Evolutionary conservation across 2,888 invertebrate species (phyloP).

Genomic region (Ditula angustiorana): DNA sequence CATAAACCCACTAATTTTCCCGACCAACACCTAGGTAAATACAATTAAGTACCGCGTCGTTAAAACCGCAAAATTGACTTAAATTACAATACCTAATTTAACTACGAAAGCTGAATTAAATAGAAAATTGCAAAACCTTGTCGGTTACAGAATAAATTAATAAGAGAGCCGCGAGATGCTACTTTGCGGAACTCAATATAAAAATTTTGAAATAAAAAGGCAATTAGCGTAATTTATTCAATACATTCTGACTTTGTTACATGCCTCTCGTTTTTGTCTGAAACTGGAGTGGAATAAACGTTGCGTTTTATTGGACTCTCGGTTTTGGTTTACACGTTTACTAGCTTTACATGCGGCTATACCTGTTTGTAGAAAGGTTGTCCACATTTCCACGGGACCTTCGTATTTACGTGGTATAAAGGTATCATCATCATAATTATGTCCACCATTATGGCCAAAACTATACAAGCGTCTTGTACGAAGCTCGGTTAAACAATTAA

Average conservation of each 20-base stretch:
- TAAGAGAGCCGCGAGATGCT: conserved; percentile 34
- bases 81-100: conserved; percentile 40
- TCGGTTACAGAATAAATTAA: conserved; percentile 40
- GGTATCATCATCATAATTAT: too few species aligned
- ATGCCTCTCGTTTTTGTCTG: conserved; percentile 6
- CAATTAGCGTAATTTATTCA: conserved; percentile 39
- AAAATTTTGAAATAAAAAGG: conserved; percentile 36
- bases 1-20: conserved; percentile 28
- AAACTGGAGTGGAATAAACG: conserved; percentile 6
- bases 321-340: neutral
- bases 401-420: too few species aligned
- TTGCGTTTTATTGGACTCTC: conserved; percentile 8
- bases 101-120: conserved; percentile 38
- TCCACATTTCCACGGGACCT: too few species aligned
- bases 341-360: neutral
- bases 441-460: too few species aligned
- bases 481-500: too few species aligned
- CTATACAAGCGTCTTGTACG: too few species aligned
- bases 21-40: conserved; percentile 34
- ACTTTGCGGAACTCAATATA: conserved; percentile 36
- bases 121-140: conserved; percentile 40
- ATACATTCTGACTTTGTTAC: conserved; percentile 31
- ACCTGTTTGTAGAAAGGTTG: too few species aligned
- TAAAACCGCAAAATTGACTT: conserved; percentile 38
- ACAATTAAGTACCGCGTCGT: conserved; percentile 32